Percentiles rank a stretch among this genome's conserved stretches.
Conservation (phyloP, 2,888 invertebrate genomes). For the Alitta virens region DNA sequence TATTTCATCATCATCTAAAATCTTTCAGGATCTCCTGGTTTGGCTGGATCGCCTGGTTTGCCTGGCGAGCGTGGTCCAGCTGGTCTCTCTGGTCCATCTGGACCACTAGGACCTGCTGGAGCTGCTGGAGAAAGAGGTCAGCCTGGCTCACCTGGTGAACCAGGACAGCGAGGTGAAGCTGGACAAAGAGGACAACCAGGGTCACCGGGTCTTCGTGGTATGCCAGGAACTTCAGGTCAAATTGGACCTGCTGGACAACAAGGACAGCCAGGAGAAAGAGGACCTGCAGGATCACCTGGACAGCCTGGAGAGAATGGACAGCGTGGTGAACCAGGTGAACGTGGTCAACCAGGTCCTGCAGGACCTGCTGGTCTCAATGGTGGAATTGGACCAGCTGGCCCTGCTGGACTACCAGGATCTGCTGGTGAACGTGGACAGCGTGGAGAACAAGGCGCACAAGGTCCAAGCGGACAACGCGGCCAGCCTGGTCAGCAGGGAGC, state of each 20-base stretch:
- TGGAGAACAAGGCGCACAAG: slow-evolving; percentile 17
- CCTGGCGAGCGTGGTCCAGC: slow-evolving; percentile 60
- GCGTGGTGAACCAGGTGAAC: slow-evolving; percentile 16
- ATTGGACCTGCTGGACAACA: slow-evolving; percentile 1
- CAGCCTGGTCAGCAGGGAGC: slow-evolving; percentile 18
- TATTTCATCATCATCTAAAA: too few species aligned
- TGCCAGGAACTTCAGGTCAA: slow-evolving; percentile 6
- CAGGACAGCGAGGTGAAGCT: slow-evolving; percentile 8
- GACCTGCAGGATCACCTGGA: slow-evolving; percentile 17
- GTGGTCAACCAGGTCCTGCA: slow-evolving; percentile 13
- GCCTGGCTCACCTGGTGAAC: slow-evolving; percentile 59
- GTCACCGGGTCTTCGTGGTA: slow-evolving; percentile 10
- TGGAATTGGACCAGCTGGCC: slow-evolving; percentile 12
- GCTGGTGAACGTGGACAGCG: slow-evolving; percentile 6
- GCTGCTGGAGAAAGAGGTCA: slow-evolving; percentile 59
- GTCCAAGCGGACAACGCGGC: slow-evolving; percentile 17
- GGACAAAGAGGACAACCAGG: slow-evolving; percentile 14
- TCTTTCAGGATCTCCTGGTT: slow-evolving; percentile 12
- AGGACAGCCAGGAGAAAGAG: slow-evolving; percentile 5
- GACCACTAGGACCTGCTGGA: slow-evolving; percentile 15
- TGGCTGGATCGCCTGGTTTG: neutral
- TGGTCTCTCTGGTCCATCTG: slow-evolving; percentile 68
- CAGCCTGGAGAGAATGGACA: slow-evolving; percentile 15
- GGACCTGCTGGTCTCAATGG: slow-evolving; percentile 14
- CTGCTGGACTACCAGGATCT: slow-evolving; percentile 8